Evolutionary conservation across 2,888 invertebrate species (phyloP).

Genomic region (Sinodicranocentrus sp.): DNA sequence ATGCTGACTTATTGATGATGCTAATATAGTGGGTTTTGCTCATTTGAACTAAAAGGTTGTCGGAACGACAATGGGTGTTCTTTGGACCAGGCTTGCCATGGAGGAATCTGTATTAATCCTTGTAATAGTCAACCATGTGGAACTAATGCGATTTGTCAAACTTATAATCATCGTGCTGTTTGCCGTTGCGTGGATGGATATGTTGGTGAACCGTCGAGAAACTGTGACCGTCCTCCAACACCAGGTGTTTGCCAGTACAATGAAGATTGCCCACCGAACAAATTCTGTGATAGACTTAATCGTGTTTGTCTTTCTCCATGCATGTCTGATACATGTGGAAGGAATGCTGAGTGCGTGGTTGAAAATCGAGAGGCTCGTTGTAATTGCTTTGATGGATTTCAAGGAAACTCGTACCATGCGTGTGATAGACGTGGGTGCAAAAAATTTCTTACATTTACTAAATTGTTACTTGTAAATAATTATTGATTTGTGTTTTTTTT

Average conservation of each 20-base stretch:
- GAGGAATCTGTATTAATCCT: constrained; percentile 83
- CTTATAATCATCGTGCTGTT: constrained; percentile 86
- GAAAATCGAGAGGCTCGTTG: constrained; percentile 88
- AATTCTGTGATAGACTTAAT: constrained; percentile 90
- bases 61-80: constrained; percentile 90
- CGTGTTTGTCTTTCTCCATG: constrained; percentile 91
- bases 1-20: too few species aligned
- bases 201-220: constrained; percentile 83
- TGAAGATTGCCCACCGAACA: constrained; percentile 92
- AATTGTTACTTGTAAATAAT: too few species aligned
- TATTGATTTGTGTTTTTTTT: constrained; percentile 9
- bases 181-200: constrained; percentile 90
- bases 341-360: constrained; percentile 87
- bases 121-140: constrained; percentile 82
- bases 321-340: constrained; percentile 86
- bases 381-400: constrained; percentile 85
- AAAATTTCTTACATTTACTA: too few species aligned
- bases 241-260: constrained; percentile 89
- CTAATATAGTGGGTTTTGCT: too few species aligned
- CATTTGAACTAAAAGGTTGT: constrained; percentile 49
- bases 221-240: constrained; percentile 81
- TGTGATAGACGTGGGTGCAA: constrained; percentile 83
- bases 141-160: constrained; percentile 86
- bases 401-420: constrained; percentile 88
- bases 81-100: constrained; percentile 89